Conservation (phyloP, 2,797 vertebrate species). For the Smutsia temminckii region DNA sequence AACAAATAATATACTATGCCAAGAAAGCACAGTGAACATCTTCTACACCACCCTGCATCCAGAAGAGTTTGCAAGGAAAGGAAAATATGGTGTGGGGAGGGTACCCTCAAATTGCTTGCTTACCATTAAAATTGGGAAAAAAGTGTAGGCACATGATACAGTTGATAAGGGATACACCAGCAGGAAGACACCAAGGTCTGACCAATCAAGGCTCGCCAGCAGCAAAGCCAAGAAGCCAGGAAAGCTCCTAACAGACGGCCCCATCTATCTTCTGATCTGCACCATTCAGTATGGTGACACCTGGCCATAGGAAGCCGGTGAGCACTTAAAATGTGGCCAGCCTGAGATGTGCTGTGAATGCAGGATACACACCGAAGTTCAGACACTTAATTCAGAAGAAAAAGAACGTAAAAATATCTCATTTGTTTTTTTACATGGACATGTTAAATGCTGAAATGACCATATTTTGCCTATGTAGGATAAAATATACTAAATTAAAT, state of each 20-base stretch:
- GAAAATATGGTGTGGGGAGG: not conserved
- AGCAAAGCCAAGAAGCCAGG: not conserved
- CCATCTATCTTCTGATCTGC: not conserved
- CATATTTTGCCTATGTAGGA: not conserved
- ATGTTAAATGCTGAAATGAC: not conserved
- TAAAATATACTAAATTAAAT: constrained; percentile 16
- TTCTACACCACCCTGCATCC: not conserved
- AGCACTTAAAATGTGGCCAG: not conserved
- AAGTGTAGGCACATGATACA: not conserved
- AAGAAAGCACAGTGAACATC: not conserved
- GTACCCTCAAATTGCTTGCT: not conserved
- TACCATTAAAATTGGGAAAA: not conserved
- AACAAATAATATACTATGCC: not conserved
- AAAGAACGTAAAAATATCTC: not conserved
- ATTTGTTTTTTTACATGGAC: not conserved
- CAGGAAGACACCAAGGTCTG: not conserved
- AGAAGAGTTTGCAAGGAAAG: not conserved
- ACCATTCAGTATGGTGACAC: not conserved
- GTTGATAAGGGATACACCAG: not conserved
- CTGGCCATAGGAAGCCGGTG: not conserved
- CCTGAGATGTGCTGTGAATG: not conserved
- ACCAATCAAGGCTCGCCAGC: not conserved
- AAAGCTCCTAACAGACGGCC: not conserved
- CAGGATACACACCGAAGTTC: not conserved
- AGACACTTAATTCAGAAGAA: not conserved